phyloP scores from a whole-genome alignment of 2,113 vertebrate genomes.

The Pachycephala philippinensis region DNA sequence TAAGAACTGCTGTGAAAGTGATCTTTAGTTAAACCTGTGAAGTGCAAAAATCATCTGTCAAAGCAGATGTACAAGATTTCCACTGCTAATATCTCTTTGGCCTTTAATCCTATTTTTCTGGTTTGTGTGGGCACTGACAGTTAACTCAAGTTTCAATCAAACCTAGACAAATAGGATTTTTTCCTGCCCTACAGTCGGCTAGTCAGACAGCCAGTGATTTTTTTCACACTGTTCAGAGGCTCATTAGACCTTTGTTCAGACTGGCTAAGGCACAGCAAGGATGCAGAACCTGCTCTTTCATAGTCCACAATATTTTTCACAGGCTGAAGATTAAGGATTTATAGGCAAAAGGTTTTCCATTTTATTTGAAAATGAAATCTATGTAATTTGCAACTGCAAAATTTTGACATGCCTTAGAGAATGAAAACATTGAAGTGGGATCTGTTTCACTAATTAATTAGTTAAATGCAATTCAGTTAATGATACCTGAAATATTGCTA shows the following conservation, averaged over 20 bases:
- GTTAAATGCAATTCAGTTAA: neutral
- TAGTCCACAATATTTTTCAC: neutral
- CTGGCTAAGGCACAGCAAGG: conserved; percentile 21
- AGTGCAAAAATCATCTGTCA: conserved; percentile 67
- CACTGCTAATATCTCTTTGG: conserved; percentile 32
- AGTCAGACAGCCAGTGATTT: neutral
- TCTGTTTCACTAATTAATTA: neutral
- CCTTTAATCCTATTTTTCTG: conserved; percentile 24
- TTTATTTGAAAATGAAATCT: neutral
- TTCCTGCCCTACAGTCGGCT: conserved; percentile 1
- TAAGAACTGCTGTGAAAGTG: neutral
- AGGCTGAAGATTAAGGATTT: neutral
- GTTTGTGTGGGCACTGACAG: conserved; percentile 5
- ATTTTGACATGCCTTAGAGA: neutral
- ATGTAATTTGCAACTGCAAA: neutral
- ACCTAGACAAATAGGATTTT: conserved; percentile 26
- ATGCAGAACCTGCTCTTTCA: neutral
- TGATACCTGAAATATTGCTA: neutral
- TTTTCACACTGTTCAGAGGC: conserved; percentile 51
- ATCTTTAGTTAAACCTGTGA: conserved; percentile 57
- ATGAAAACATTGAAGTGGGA: neutral
- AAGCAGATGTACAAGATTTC: conserved; percentile 27
- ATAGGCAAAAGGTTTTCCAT: neutral
- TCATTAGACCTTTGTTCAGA: conserved; percentile 42
- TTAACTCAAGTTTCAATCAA: conserved; percentile 43